Conservation (phyloP, 1,140 invertebrate species). For the Lordiphosa stackelbergi region DNA sequence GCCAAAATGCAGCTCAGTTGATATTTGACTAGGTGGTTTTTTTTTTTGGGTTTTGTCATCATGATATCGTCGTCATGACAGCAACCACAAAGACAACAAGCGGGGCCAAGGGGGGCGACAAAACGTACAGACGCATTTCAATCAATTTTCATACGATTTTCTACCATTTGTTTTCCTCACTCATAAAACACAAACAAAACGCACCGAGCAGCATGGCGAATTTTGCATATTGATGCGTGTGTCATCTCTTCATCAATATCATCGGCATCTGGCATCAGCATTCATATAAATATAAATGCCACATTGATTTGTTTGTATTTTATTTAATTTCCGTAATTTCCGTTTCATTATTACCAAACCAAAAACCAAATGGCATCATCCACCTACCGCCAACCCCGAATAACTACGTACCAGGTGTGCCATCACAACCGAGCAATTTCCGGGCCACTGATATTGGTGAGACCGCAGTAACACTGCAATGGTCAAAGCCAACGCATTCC, state of each 20-base stretch:
- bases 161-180: slow-evolving; percentile 17
- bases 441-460: slow-evolving; percentile 88
- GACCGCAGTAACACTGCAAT: slow-evolving; percentile 90
- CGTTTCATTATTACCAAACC: slow-evolving; percentile 66
- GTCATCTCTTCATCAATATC: slow-evolving; percentile 35
- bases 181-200: slow-evolving; percentile 26
- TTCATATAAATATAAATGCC: slow-evolving; percentile 65
- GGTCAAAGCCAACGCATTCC: slow-evolving; percentile 92
- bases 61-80: neutral
- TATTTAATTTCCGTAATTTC: slow-evolving; percentile 75
- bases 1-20: slow-evolving; percentile 7
- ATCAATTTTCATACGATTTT: slow-evolving; percentile 33
- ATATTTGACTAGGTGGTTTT: slow-evolving; percentile 2
- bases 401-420: slow-evolving; percentile 82
- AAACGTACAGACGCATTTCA: slow-evolving; percentile 1
- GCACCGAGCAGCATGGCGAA: slow-evolving; percentile 14
- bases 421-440: slow-evolving; percentile 94
- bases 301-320: slow-evolving; percentile 73
- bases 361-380: slow-evolving; percentile 53
- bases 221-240: slow-evolving; percentile 22
- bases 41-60: slow-evolving; percentile 1
- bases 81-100: neutral
- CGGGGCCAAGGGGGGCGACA: neutral
- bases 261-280: slow-evolving; percentile 25
- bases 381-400: slow-evolving; percentile 15